Base-by-base conservation (phyloP, 1,140 invertebrate species). In the Drosophila leontia region DNA sequence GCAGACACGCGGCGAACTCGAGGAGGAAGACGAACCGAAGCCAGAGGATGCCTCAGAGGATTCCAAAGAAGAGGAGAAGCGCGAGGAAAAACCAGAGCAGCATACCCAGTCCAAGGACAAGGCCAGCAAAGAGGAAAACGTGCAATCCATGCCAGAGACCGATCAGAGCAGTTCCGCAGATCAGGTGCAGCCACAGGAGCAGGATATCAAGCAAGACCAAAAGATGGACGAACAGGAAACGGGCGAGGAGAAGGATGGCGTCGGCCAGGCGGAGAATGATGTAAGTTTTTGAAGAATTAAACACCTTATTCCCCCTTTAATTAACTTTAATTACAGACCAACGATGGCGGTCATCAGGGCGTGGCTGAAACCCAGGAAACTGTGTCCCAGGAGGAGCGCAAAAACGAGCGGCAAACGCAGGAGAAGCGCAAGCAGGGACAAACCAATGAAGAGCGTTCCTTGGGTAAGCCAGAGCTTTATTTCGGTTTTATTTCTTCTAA, bases 41-140 rank as follows among this genome's bases (percentile, higher is more conserved):
- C 79, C 82, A 29, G 75, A 88, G 32, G 75, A 81, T 6, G 77
- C 72, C n/a, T 75, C 93, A 12, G 91, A 93, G 12, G 82, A 93
- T 15, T 70, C 47, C 11, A 63, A 75, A 3, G 75, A 87, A 7
- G 69, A 71, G 37, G 80, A 91, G n/a, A 81, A 91, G 12, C 80
- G 92, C 34, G 88, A 93, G 48, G 92, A 94, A 42, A 84, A 90
- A 39, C 93, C 94, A 32, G 93, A 95, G 13, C 95, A 97, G 37
- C 93, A 95, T 69, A 96, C 97, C 80, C 95, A 98, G 26, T 95
- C 95, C 8, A 94, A 94, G 65, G 94, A 95, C 72, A 94, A 95
- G 67, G 93, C 94, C 3, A 93, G 93, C 26, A 93, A 94, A 9
- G 93, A 93, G 50, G 94, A 95, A 9, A 94, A 94, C 83, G 93